phyloP scores from a whole-genome alignment of 2,888 invertebrate species.

The Drosophila quinaria region DNA sequence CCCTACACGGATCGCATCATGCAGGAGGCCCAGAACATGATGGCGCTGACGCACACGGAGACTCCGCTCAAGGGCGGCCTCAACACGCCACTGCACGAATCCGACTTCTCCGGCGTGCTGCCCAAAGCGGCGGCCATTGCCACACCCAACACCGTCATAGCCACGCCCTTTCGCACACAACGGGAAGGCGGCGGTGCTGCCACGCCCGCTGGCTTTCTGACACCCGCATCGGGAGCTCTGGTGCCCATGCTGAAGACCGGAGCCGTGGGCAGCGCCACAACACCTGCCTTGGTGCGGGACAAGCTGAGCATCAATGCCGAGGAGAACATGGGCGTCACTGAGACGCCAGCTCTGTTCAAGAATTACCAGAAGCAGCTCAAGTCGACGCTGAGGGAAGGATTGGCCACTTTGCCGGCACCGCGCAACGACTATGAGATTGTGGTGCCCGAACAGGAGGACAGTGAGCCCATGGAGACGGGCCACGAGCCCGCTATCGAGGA shows the following conservation, averaged over 20 bases:
- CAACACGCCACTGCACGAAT: slow-evolving; percentile 96
- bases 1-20: slow-evolving; percentile 93
- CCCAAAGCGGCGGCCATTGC: slow-evolving; percentile 90
- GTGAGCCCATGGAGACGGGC: slow-evolving; percentile 84
- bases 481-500: slow-evolving; percentile 89
- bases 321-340: slow-evolving; percentile 90
- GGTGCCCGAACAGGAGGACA: slow-evolving; percentile 93
- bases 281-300: slow-evolving; percentile 94
- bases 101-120: slow-evolving; percentile 94
- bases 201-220: slow-evolving; percentile 88
- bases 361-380: slow-evolving; percentile 91
- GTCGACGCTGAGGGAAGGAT: slow-evolving; percentile 91
- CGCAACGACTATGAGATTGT: slow-evolving; percentile 99
- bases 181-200: slow-evolving; percentile 89
- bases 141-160: slow-evolving; percentile 96
- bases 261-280: slow-evolving; percentile 79
- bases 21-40: slow-evolving; percentile 99
- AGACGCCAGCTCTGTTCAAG: slow-evolving; percentile 90
- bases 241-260: slow-evolving; percentile 83
- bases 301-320: slow-evolving; percentile 98
- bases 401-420: slow-evolving; percentile 94
- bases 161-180: slow-evolving; percentile 93
- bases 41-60: slow-evolving; percentile 98
- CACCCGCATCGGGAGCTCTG: slow-evolving; percentile 87
- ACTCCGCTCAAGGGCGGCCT: slow-evolving; percentile 98